These are phyloP conservation scores for Bursaphelenchus okinawaensis DNA, from an alignment of 2,888 invertebrate genomes.

Conservation along the genomic window DNA sequence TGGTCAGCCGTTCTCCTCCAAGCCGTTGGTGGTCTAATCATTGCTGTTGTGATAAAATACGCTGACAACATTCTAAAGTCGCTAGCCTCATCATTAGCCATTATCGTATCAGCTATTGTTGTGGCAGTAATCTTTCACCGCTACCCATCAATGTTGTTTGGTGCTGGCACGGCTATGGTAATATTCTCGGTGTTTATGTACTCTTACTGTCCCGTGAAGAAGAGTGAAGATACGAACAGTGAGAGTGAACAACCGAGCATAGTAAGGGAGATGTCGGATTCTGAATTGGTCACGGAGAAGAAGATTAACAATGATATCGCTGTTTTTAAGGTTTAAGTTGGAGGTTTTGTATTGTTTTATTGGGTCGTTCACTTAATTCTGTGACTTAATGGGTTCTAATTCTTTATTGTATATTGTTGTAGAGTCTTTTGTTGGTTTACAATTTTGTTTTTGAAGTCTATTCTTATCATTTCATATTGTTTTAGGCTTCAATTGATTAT, in stretches of 20 bases:
- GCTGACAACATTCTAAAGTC: slow-evolving; percentile 79
- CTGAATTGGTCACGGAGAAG: neutral
- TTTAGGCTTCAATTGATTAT: too few relatives aligned
- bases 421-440: too few relatives aligned
- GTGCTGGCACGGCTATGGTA: slow-evolving; percentile 74
- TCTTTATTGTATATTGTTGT: too few relatives aligned
- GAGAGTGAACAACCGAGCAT: neutral
- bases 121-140: slow-evolving; percentile 79
- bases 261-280: neutral
- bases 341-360: too few relatives aligned
- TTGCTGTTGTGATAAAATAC: slow-evolving; percentile 86
- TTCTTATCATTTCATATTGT: too few relatives aligned
- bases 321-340: neutral
- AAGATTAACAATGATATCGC: neutral
- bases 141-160: slow-evolving; percentile 77
- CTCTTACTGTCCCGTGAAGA: slow-evolving; percentile 15
- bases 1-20: slow-evolving; percentile 76
- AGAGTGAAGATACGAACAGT: neutral
- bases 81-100: slow-evolving; percentile 96
- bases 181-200: slow-evolving; percentile 54
- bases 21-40: slow-evolving; percentile 87
- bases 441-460: too few relatives aligned
- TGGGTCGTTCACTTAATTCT: too few relatives aligned
- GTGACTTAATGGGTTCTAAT: too few relatives aligned
- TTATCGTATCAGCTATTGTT: slow-evolving; percentile 71